Evolutionary conservation across 2,888 invertebrate genomes (phyloP).

Genomic region (Baronia brevicornis): DNA sequence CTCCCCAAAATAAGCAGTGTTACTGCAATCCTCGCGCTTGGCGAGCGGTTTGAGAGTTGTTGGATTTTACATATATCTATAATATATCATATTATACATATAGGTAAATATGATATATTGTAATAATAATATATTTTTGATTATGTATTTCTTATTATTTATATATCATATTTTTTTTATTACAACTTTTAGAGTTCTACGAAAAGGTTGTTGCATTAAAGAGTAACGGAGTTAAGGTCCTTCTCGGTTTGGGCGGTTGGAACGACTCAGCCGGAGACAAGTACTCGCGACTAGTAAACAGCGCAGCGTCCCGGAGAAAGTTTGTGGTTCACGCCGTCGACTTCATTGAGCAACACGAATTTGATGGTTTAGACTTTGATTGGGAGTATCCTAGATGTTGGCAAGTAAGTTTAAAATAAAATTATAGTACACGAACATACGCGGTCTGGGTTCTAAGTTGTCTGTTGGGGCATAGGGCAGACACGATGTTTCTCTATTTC

Average conservation of each 20-base stretch:
- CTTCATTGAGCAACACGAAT: conserved; percentile 86
- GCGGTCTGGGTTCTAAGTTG: no score
- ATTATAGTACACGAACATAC: neutral
- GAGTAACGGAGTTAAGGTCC: conserved; percentile 83
- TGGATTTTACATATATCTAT: no score
- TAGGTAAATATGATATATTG: no score
- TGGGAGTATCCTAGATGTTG: conserved; percentile 97
- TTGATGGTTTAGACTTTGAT: conserved; percentile 94
- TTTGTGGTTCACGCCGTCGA: conserved; percentile 85
- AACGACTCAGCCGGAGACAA: conserved; percentile 94
- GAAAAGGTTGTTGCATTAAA: conserved; percentile 87
- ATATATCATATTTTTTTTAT: conserved; percentile 15
- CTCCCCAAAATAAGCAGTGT: no score
- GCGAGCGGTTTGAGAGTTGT: no score
- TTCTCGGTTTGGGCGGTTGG: conserved; percentile 95
- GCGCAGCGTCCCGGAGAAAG: conserved; percentile 79
- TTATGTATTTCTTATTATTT: no score
- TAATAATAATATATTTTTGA: no score
- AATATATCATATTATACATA: no score
- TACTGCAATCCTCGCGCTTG: no score
- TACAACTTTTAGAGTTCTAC: conserved; percentile 89
- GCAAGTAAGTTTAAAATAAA: conserved; percentile 74
- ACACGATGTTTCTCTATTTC: no score
- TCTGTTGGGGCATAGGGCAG: no score
- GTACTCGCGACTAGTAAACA: conserved; percentile 88